Evolutionary conservation across 1,140 invertebrate species (phyloP), one percentile per base, ranked within the genome.

Genomic region (Charaxes varanes): DNA sequence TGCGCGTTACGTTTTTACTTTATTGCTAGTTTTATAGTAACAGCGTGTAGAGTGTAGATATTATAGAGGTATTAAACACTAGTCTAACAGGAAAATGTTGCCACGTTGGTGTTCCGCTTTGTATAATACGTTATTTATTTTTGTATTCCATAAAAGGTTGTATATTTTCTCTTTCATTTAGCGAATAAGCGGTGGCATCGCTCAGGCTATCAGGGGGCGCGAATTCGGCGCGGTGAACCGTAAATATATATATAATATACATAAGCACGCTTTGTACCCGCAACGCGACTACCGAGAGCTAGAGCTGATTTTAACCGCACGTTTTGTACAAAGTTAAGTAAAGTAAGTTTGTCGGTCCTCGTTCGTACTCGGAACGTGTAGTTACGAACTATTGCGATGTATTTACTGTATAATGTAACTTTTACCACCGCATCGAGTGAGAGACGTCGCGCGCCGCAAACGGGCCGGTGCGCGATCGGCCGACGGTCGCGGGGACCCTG

Each of bases 121-220:
- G 73, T 80, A 78, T 64, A 66, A 80, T 74, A 70, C 62, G 72
- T 76, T 78, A 78, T 77, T 80, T 78, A 80, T 78, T 80, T 74
- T 76, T 72, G 70, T 73, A 77, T 73, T 61, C 61, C 58, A 56
- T 65, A 52, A 40, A 41, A 46, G 62, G 60, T 76, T 71, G 66
- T 80, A 76, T 62, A 68, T 72, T 65, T 64, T 64, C 50, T 53
- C 63, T 58, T 62, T 48, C 49, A 54, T 57, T 54, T 35, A 63
- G 61, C 58, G 38, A 37, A 62, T 54, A 59, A 60, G 63, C 53
- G 43, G 54, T 60, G 54, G 53, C 53, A 53, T 53, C 47, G 49
- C 46, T 47, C 62, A 66, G 67, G 56, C 64, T 66, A 62, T 70
- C 66, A 63, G 62, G 55, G 53, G 30, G 32, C 35, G 31, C 28